A percentile compares a stretch with the other conserved stretches of the same genome.
Conservation (phyloP, 2,113 vertebrate genomes). For the Pungitius pungitius region DNA sequence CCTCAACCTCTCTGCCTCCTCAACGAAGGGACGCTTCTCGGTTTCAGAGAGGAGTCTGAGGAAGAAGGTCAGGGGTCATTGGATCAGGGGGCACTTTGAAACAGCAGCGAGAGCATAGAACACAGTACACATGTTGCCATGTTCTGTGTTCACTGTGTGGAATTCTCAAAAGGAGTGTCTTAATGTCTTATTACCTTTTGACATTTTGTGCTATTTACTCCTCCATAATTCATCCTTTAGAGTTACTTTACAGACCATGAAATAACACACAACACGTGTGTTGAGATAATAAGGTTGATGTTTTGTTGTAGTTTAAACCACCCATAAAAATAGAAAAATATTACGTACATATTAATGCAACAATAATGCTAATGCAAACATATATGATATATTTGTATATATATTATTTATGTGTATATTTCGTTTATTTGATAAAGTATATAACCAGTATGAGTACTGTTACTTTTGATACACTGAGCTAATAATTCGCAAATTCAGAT, state of each 20-base stretch:
- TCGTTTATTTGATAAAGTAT: no score
- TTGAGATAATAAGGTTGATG: neutral
- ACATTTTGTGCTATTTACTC: neutral
- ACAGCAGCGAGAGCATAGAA: neutral
- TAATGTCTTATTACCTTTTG: no score
- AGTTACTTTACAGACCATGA: neutral
- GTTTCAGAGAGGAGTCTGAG: slow-evolving; percentile 87
- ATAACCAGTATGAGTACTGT: neutral
- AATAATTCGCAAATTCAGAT: neutral
- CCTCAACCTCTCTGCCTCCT: slow-evolving; percentile 90
- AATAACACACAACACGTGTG: neutral
- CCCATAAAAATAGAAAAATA: neutral
- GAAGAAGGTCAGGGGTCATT: neutral
- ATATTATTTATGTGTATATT: no score
- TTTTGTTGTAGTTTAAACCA: neutral
- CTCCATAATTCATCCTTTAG: neutral
- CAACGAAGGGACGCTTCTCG: slow-evolving; percentile 90
- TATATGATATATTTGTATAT: neutral
- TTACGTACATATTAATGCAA: neutral
- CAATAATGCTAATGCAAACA: neutral
- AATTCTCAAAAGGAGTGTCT: neutral
- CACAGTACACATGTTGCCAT: neutral
- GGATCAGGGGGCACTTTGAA: neutral
- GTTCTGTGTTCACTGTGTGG: neutral
- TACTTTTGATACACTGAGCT: neutral